These are phyloP conservation scores for Nannoperca obscura DNA, from an alignment of 2,797 vertebrate genomes.

Conservation along the genomic window DNA sequence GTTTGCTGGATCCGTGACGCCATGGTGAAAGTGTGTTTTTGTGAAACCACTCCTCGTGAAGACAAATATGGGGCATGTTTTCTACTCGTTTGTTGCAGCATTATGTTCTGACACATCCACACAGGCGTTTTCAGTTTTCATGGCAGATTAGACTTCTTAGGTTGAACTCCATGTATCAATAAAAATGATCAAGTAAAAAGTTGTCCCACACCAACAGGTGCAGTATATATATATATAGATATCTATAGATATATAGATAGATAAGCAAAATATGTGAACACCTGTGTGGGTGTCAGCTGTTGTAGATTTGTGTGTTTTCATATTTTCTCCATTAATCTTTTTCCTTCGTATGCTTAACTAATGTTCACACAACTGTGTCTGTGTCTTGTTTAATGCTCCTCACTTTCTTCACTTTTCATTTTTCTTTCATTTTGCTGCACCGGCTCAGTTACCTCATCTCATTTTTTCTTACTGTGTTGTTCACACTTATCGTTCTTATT, in stretches of 20 bases:
- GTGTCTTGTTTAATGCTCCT: background rate
- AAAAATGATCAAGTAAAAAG: background rate
- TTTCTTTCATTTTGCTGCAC: background rate
- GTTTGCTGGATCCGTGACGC: background rate
- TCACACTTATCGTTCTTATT: slow-evolving; percentile 19
- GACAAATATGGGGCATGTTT: background rate
- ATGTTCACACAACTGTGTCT: background rate
- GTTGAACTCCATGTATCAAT: background rate
- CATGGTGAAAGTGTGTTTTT: background rate
- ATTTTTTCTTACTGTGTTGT: background rate
- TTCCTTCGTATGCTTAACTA: background rate
- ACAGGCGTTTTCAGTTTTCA: background rate
- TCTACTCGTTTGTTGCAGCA: background rate
- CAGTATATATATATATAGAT: background rate
- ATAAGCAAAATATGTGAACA: background rate
- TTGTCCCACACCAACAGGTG: background rate
- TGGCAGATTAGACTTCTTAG: background rate
- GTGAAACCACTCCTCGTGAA: background rate
- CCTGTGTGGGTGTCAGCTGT: background rate
- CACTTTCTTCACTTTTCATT: background rate
- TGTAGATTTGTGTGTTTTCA: background rate
- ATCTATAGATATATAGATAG: too few relatives aligned
- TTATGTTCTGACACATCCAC: background rate
- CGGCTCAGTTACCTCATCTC: background rate
- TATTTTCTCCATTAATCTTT: background rate